Evolutionary conservation across 1,140 invertebrate genomes (phyloP).

Genomic region (Octopus bimaculoides): DNA sequence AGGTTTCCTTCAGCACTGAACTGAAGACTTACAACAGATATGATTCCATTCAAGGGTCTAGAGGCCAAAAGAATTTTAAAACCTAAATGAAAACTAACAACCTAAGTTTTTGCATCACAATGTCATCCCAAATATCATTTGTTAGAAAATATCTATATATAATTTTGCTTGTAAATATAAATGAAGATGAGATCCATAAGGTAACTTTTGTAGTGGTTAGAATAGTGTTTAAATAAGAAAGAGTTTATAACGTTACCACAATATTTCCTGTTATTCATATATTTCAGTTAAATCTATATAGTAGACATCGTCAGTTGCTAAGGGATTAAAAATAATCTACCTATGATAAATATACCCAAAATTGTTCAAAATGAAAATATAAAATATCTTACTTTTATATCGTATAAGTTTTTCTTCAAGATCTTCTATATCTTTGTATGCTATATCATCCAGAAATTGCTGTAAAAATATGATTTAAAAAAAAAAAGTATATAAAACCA

Average conservation of each 20-base stretch:
- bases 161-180: no score
- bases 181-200: background rate
- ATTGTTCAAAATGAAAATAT: background rate
- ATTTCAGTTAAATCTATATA: background rate
- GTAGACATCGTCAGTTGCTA: no score
- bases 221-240: no score
- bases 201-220: background rate
- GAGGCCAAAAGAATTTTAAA: no score
- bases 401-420: conserved; percentile 26
- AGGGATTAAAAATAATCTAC: background rate
- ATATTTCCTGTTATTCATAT: background rate
- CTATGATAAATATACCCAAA: background rate
- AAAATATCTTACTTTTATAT: conserved; percentile 32
- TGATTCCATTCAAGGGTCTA: no score
- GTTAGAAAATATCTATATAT: no score
- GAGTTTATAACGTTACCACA: no score
- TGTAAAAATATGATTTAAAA: conserved; percentile 20
- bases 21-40: no score
- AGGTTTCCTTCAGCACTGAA: no score
- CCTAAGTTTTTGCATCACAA: no score
- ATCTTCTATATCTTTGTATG: conserved; percentile 31
- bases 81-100: no score
- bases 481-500: background rate
- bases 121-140: no score
- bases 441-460: conserved; percentile 30